Percentiles rank a stretch among this genome's conserved stretches.
Conservation (phyloP, 1,140 invertebrate species). For the Trichonephila inaurata region DNA sequence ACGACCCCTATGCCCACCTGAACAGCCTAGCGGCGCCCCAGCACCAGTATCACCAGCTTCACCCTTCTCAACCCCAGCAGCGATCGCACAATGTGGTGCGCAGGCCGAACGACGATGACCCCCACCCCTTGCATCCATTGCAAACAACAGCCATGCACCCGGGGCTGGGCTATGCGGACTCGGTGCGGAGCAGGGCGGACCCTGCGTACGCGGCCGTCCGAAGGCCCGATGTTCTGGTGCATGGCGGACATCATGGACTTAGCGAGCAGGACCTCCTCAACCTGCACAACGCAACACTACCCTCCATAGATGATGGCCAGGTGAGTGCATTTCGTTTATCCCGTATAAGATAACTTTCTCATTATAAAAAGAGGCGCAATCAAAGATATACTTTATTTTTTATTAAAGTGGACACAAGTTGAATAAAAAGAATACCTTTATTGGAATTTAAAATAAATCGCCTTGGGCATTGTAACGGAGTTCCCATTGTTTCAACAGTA, state of each 20-base stretch:
- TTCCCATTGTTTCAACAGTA: too few species aligned
- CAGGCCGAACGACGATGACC: slow-evolving; percentile 81
- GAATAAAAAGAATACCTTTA: too few species aligned
- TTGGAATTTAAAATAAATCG: too few species aligned
- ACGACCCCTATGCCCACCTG: slow-evolving; percentile 86
- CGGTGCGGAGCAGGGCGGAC: slow-evolving; percentile 75
- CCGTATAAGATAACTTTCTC: too few species aligned
- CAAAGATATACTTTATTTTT: too few species aligned
- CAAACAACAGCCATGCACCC: slow-evolving; percentile 79
- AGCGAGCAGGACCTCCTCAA: slow-evolving; percentile 83
- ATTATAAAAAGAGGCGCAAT: too few species aligned
- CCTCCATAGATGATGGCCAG: slow-evolving; percentile 87
- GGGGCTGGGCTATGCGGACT: slow-evolving; percentile 78
- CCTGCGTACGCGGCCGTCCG: slow-evolving; percentile 79
- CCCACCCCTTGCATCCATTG: slow-evolving; percentile 82
- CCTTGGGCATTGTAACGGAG: too few species aligned
- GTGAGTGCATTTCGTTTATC: slow-evolving; percentile 79
- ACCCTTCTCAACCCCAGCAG: slow-evolving; percentile 76
- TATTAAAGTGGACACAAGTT: too few species aligned
- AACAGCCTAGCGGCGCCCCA: slow-evolving; percentile 84
- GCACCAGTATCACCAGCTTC: slow-evolving; percentile 83
- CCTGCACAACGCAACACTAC: slow-evolving; percentile 81
- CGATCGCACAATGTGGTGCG: slow-evolving; percentile 74
- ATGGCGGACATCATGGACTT: slow-evolving; percentile 81
- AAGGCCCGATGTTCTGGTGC: slow-evolving; percentile 84